phyloP scores from a whole-genome alignment of 2,888 invertebrate genomes.

The Diplolepis rosae region DNA sequence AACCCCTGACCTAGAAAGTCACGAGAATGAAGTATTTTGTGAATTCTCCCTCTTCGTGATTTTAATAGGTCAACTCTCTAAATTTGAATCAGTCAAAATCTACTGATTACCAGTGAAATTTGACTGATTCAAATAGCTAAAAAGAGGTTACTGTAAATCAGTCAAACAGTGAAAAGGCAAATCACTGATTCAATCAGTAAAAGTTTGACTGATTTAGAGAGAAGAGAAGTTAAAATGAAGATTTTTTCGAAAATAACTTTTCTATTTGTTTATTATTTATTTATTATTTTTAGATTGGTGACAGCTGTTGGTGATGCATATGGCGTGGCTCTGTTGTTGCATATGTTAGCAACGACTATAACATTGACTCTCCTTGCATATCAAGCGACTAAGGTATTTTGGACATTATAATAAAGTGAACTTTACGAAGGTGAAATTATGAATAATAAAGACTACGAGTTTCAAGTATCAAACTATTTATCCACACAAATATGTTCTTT shows the following conservation, averaged over 20 bases:
- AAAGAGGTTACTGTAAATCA: too few species aligned
- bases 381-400: slow-evolving; percentile 86
- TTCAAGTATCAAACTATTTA: background rate
- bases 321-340: slow-evolving; percentile 87
- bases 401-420: background rate
- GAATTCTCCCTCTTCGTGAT: background rate
- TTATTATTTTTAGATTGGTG: slow-evolving; percentile 79
- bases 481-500: background rate
- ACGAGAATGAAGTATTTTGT: background rate
- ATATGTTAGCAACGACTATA: slow-evolving; percentile 90
- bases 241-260: background rate
- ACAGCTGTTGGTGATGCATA: slow-evolving; percentile 89
- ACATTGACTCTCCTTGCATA: slow-evolving; percentile 88
- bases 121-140: too few species aligned
- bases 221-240: background rate
- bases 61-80: background rate
- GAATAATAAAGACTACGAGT: background rate
- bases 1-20: background rate
- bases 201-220: too few species aligned
- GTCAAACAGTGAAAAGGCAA: too few species aligned
- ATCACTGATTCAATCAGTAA: too few species aligned
- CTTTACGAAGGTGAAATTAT: background rate
- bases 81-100: too few species aligned
- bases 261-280: background rate
- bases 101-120: too few species aligned